Percentiles rank a stretch among this genome's conserved stretches.
Conservation (phyloP, 1,140 invertebrate genomes). For the Physella acuta region DNA sequence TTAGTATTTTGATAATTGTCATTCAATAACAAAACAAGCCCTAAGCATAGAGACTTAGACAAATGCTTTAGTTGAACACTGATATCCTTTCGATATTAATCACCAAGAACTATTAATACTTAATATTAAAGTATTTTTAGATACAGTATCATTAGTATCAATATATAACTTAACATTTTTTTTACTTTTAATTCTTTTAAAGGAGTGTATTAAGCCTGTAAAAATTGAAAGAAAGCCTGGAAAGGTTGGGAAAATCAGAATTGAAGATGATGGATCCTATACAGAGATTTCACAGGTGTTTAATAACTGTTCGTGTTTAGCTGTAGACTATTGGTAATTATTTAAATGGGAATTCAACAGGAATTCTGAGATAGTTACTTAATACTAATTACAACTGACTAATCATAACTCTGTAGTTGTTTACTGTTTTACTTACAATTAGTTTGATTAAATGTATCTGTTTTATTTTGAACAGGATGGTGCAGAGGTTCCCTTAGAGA, state of each 20-base stretch:
- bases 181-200: neutral
- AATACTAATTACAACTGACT: no score
- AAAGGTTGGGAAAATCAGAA: conserved; percentile 77
- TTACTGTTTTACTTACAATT: neutral
- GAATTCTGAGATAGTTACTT: no score
- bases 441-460: conserved; percentile 5
- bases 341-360: no score
- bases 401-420: no score
- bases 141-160: neutral
- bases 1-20: no score
- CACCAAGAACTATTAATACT: neutral
- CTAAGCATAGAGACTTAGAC: neutral
- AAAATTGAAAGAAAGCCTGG: conserved; percentile 71
- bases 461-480: conserved; percentile 51
- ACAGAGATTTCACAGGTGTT: conserved; percentile 72
- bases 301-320: no score
- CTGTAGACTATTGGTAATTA: no score
- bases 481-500: conserved; percentile 70
- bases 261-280: conserved; percentile 81
- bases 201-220: conserved; percentile 96
- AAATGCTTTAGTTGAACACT: neutral
- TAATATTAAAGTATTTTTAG: neutral
- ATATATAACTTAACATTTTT: neutral
- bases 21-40: neutral
- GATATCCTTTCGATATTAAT: neutral